These are phyloP conservation scores for Biston stratarius DNA, from an alignment of 2,888 invertebrate species.

Conservation along the genomic window DNA sequence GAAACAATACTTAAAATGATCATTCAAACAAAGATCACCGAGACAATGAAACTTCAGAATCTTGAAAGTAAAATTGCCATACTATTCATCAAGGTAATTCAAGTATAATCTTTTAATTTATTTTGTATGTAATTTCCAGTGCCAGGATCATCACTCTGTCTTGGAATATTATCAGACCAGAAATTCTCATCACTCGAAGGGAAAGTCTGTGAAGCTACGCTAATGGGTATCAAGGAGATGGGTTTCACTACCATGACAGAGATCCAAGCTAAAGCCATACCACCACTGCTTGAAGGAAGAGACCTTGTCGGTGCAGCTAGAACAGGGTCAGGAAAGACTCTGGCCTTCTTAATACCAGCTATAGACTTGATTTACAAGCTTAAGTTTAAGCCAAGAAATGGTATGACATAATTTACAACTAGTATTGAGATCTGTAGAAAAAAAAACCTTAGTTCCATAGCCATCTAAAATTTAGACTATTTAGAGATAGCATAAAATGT, in stretches of 20 bases:
- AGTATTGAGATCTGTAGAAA: no score
- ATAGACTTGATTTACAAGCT: slow-evolving; percentile 96
- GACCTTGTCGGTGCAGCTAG: slow-evolving; percentile 98
- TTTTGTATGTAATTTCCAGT: slow-evolving; percentile 73
- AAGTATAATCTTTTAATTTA: neutral
- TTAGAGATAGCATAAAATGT: neutral
- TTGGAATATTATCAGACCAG: slow-evolving; percentile 87
- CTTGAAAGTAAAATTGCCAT: no score
- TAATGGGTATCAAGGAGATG: slow-evolving; percentile 96
- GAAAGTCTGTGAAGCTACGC: slow-evolving; percentile 92
- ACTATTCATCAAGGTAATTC: neutral
- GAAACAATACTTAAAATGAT: no score
- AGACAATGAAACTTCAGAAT: no score
- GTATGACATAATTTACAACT: slow-evolving; percentile 66
- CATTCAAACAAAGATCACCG: no score
- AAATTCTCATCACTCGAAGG: slow-evolving; percentile 87
- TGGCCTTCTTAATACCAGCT: slow-evolving; percentile 98
- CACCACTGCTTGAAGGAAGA: slow-evolving; percentile 95
- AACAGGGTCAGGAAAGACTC: slow-evolving; percentile 98
- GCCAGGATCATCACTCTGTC: slow-evolving; percentile 86
- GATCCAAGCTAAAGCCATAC: slow-evolving; percentile 96
- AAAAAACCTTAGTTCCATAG: no score
- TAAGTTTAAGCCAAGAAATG: slow-evolving; percentile 97
- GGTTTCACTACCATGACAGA: slow-evolving; percentile 98
- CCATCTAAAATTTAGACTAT: no score